Evolutionary conservation across 2,888 invertebrate genomes (phyloP), one percentile per base, ranked within the genome.

Genomic region (Sturmia bella): DNA sequence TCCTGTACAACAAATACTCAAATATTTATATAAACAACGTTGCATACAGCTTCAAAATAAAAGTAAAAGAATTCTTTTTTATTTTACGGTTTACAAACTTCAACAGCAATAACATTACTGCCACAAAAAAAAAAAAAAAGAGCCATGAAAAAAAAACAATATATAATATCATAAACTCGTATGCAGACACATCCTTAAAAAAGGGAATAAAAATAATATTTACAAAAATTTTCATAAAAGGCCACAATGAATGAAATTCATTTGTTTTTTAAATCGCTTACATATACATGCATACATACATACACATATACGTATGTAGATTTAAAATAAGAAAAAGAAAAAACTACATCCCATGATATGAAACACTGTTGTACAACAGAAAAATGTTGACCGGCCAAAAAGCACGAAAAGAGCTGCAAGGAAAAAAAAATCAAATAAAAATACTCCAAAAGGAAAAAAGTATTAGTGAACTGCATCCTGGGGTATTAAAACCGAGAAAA

Each of bases 181-280:
- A 66, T 75, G 56, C 50, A 43, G 52, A 45, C 24, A 37, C 50
- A 83, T 39, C 70, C 37, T 68, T 24, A 27, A 43, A 72, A 68
- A 61, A 52, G 66, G 12, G 24, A 59, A 41, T 37, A 56, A 61
- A 48, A 56, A 63, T 63, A 24, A 59, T 61, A 63, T 56, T 50
- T 69, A 81, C 76, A 77, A 76, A 74, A 63, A 77, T 63, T 61
- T 70, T 63, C 48, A 77, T 63, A 77, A 70, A 81, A 68, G 72
- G 69, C 81, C 76, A 76, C 76, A 66, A 81, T 76, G 69, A 81
- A 73, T 81, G 56, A 73, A 81, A 81, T 81, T 81, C 81, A 81
- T 81, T 81, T 81, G 81, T 77, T 81, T 81, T 74, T 43, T 73
- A 76, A 81, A 81, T 56, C 76, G 76, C 68, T 73, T 56, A 69